These are phyloP conservation scores for Heptranchias perlo DNA, from an alignment of 2,113 vertebrate genomes.

Conservation along the genomic window DNA sequence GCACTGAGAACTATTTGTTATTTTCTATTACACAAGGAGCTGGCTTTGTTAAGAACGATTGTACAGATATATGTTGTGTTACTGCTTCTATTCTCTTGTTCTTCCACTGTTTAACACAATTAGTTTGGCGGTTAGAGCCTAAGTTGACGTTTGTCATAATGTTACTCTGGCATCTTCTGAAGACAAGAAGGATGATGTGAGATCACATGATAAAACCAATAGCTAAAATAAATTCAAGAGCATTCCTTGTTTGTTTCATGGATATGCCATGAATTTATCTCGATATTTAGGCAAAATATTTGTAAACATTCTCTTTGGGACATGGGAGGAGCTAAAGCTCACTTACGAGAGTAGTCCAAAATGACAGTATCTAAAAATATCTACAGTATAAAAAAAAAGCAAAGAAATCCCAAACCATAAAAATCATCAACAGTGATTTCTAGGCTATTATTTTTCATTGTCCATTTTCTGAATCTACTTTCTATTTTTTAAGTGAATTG, in stretches of 20 bases:
- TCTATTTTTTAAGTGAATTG: background rate
- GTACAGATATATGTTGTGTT: background rate
- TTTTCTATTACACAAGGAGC: background rate
- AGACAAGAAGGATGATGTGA: background rate
- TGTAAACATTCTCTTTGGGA: background rate
- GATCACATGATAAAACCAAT: background rate
- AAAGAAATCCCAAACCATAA: background rate
- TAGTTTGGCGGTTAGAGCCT: background rate
- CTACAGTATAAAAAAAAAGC: background rate
- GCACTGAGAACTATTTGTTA: background rate
- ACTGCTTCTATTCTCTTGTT: background rate
- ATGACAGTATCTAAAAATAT: background rate
- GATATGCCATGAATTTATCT: background rate
- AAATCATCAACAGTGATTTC: background rate
- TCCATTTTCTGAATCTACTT: background rate
- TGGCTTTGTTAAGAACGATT: background rate
- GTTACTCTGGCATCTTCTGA: background rate
- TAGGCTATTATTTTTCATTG: background rate
- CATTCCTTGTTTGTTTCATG: background rate
- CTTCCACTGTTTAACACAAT: background rate
- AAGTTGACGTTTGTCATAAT: background rate
- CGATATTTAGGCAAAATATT: too few relatives aligned
- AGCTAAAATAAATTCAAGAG: background rate
- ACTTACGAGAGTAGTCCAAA: background rate
- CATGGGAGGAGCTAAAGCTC: background rate